These are phyloP conservation scores for Fratercula arctica DNA, from an alignment of 2,797 vertebrate genomes.

Conservation along the genomic window DNA sequence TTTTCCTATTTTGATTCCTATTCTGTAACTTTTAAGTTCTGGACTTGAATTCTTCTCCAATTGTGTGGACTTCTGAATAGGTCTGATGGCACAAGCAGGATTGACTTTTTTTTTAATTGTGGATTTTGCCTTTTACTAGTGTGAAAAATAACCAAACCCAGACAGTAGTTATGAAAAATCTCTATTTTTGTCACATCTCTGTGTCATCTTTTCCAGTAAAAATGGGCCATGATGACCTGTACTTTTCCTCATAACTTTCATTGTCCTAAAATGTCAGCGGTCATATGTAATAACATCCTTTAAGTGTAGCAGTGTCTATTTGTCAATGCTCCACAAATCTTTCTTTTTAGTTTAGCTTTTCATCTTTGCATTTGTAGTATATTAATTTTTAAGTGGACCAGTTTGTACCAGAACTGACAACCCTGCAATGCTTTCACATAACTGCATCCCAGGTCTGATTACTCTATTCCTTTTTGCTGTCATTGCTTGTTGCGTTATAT, in stretches of 20 bases:
- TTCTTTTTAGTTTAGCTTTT: background rate
- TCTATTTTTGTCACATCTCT: background rate
- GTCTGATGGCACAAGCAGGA: background rate
- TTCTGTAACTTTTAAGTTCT: background rate
- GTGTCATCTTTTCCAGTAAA: background rate
- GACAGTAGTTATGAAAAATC: background rate
- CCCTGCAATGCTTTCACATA: background rate
- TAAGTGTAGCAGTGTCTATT: background rate
- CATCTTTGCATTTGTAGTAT: background rate
- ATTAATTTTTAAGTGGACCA: background rate
- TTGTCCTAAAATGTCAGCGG: background rate
- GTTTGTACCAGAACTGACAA: background rate
- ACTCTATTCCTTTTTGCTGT: background rate
- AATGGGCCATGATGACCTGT: background rate
- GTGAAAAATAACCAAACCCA: background rate
- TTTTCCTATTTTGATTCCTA: background rate
- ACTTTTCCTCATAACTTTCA: background rate
- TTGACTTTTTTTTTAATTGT: background rate
- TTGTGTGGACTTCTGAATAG: background rate
- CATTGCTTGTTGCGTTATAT: background rate
- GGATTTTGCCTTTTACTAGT: background rate
- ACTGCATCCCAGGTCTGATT: background rate
- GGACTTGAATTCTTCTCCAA: background rate
- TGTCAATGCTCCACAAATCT: background rate
- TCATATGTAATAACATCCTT: background rate